phyloP scores from a whole-genome alignment of 2,113 vertebrate genomes.

The Macrotus californicus region DNA sequence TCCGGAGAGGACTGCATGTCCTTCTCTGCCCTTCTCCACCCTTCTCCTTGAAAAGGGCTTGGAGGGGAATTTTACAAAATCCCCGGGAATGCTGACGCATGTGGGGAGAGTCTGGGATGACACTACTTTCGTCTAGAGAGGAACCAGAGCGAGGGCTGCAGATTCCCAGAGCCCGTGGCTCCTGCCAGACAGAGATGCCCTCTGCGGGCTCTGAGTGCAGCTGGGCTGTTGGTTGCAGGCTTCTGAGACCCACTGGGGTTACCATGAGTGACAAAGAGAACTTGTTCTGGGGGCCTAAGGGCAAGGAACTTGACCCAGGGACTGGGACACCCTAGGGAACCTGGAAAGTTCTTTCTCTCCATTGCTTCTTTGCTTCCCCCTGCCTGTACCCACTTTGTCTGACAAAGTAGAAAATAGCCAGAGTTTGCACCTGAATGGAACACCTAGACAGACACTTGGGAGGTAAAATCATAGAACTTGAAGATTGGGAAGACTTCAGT shows the following conservation, averaged over 20 bases:
- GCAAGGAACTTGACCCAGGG: not conserved
- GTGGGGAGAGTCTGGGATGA: too few species aligned
- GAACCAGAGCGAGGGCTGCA: not conserved
- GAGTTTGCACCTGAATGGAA: not conserved
- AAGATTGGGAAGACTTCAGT: not conserved
- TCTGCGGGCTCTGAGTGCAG: not conserved
- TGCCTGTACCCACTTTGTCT: not conserved
- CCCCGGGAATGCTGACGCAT: not conserved
- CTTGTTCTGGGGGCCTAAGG: not conserved
- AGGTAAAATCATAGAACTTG: not conserved
- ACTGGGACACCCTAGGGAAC: not conserved
- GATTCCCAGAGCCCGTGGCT: not conserved
- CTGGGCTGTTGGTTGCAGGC: not conserved
- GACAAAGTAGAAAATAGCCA: not conserved
- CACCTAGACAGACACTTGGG: not conserved
- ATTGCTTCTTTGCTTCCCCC: not conserved
- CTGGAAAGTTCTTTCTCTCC: not conserved
- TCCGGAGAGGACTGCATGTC: fast-evolving
- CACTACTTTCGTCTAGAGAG: not conserved
- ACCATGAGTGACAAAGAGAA: not conserved
- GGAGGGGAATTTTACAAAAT: not conserved
- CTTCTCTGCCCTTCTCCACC: not conserved
- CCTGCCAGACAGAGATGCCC: not conserved
- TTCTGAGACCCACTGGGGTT: not conserved
- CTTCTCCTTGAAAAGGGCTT: not conserved